Base-by-base conservation (phyloP, 2,888 invertebrate species). In the Synergus itoensis region DNA sequence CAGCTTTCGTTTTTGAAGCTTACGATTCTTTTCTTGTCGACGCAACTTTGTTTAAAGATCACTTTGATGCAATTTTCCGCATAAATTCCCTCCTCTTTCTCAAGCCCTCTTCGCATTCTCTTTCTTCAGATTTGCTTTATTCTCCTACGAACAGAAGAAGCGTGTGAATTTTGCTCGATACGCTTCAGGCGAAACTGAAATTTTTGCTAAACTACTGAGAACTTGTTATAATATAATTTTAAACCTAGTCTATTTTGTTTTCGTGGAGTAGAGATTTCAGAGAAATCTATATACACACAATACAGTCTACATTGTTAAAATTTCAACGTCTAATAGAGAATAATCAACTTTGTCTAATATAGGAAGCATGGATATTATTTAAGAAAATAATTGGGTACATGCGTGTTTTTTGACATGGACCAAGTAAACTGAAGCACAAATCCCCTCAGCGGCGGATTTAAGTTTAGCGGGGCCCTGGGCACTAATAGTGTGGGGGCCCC, bases 21-120 rank as follows among this genome's bases (percentile, higher is more conserved):
- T 45, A 12, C 67, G 43, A 12, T 43, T 43, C 7, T 67, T 67
- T 12, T 21, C 12, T 36, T 43, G 67, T 80, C 65, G 40, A 53
- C 76, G n/a, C n/a, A 79, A 79, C 57, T 75, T 77, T 80, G 81
- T 80, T 83, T 78, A 63, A 14, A 57, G 62, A 80, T 77, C 79
- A 79, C 81, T 83, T 83, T 81, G 77, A 79, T 80, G 81, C 78
- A 21, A 81, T 36, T 48, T 73, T 73, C 48, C 73, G 73, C 28
- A 43, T 69, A 69, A 16, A 45, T 28, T 69, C 1, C 67, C 45
- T 43, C 45, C 7, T 69, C 48, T 48, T 69, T 48, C 45, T 69
- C n/a, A 73, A 53, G 21, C 48, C 9, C 36, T 40, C 36, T 40
- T 75, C 21, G 60, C 65, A 21, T 75, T 64, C 63, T 48, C 28